These are phyloP conservation scores for Sphinx pinastri DNA, from an alignment of 2,888 invertebrate genomes.

Conservation along the genomic window DNA sequence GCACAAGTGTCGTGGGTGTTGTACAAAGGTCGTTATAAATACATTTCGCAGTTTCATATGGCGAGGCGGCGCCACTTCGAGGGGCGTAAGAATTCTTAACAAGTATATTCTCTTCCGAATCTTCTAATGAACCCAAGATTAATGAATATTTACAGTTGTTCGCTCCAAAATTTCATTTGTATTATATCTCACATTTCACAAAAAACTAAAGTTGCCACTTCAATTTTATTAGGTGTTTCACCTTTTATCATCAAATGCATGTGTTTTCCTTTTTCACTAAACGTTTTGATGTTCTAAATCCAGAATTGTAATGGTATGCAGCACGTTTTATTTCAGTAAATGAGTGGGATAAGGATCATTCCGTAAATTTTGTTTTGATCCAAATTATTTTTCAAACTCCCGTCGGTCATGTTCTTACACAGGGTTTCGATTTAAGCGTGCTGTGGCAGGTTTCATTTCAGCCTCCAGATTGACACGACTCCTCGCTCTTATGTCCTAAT, in stretches of 20 bases:
- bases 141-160: slow-evolving; percentile 40
- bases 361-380: neutral
- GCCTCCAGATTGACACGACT: slow-evolving; percentile 37
- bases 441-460: slow-evolving; percentile 35
- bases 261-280: slow-evolving; percentile 11
- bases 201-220: slow-evolving; percentile 22
- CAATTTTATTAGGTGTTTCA: slow-evolving; percentile 27
- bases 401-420: neutral
- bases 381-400: slow-evolving; percentile 1
- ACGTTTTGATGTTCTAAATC: neutral
- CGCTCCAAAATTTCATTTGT: neutral
- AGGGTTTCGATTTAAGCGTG: neutral
- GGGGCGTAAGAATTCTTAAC: slow-evolving; percentile 50
- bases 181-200: neutral
- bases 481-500: slow-evolving; percentile 47
- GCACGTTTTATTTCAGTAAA: neutral
- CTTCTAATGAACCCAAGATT: slow-evolving; percentile 58
- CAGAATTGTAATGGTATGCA: slow-evolving; percentile 2
- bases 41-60: slow-evolving; percentile 70
- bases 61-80: slow-evolving; percentile 63
- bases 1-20: slow-evolving; percentile 66
- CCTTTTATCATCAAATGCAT: slow-evolving; percentile 7
- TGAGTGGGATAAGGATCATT: neutral
- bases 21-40: slow-evolving; percentile 71
- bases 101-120: slow-evolving; percentile 58